phyloP scores from a whole-genome alignment of 2,888 invertebrate species.

The Ectemnius lituratus region DNA sequence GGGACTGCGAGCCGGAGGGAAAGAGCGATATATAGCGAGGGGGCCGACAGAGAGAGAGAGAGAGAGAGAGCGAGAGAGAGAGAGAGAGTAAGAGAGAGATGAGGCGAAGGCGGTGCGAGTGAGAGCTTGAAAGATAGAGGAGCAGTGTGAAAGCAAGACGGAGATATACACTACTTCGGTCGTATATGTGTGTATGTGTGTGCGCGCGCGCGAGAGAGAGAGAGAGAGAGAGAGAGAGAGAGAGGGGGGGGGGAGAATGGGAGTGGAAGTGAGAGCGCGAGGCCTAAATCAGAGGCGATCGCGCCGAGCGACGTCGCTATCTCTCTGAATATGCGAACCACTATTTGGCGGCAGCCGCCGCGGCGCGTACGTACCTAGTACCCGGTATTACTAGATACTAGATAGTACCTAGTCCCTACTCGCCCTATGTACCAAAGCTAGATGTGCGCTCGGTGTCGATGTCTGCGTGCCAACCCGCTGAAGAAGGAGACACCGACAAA shows the following conservation, averaged over 20 bases:
- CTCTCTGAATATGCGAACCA: conserved; percentile 76
- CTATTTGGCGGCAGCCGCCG: conserved; percentile 71
- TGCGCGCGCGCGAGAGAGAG: neutral
- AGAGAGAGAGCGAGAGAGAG: conserved; percentile 34
- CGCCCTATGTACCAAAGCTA: conserved; percentile 58
- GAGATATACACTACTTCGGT: neutral
- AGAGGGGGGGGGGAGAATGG: conserved; percentile 10
- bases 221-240: conserved; percentile 14
- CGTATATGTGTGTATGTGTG: no score
- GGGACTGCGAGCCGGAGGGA: conserved; percentile 13
- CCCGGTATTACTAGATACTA: conserved; percentile 75
- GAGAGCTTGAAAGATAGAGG: conserved; percentile 20
- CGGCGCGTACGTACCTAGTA: conserved; percentile 71
- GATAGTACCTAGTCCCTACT: conserved; percentile 66
- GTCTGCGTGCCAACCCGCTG: conserved; percentile 25
- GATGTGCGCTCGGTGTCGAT: conserved; percentile 37
- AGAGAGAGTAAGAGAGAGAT: conserved; percentile 25
- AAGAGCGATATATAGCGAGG: conserved; percentile 6
- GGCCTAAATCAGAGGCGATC: conserved; percentile 73
- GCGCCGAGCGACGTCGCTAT: conserved; percentile 68
- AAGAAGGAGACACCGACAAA: conserved; percentile 37
- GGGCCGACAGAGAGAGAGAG: conserved; percentile 39
- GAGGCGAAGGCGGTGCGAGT: conserved; percentile 14
- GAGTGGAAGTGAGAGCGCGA: conserved; percentile 44
- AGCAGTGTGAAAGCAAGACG: conserved; percentile 8